Evolutionary conservation across 2,888 invertebrate species (phyloP).

Genomic region (Cerastis rubricosa): DNA sequence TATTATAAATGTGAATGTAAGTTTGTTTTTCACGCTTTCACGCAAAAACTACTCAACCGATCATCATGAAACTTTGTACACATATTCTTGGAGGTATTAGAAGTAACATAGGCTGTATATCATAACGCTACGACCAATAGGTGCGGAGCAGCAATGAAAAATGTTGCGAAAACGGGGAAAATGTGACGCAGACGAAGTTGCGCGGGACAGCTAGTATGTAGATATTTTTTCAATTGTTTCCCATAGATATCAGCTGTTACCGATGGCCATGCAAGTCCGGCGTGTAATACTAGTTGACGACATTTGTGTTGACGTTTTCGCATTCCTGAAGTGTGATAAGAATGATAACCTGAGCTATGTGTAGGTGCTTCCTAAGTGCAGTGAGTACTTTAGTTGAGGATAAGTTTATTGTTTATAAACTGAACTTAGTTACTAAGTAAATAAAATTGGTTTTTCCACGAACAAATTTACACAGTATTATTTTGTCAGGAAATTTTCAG

Average conservation of each 20-base stretch:
- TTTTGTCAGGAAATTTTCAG: no score
- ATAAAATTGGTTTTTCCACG: background rate
- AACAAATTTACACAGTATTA: background rate
- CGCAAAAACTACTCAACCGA: no score
- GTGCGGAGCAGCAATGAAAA: no score
- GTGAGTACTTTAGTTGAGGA: background rate
- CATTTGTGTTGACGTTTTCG: slow-evolving; percentile 2
- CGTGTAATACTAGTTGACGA: slow-evolving; percentile 27
- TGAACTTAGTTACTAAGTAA: background rate
- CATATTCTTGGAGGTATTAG: no score
- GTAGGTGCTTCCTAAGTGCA: slow-evolving; percentile 1
- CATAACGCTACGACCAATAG: no score
- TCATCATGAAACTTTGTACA: no score
- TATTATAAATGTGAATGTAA: no score
- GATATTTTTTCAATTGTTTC: slow-evolving; percentile 35
- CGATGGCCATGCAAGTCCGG: background rate
- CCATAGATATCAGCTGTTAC: slow-evolving; percentile 16
- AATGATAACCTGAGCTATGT: background rate
- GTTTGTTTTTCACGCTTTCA: no score
- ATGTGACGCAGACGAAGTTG: no score
- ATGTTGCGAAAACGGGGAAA: no score
- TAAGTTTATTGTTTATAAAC: background rate
- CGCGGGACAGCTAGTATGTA: no score
- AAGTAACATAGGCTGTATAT: no score
- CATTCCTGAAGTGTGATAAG: slow-evolving; percentile 19